A percentile compares a stretch with the other conserved stretches of the same genome.
Conservation (phyloP, 1,140 invertebrate genomes). For the Armadillidium nasatum region DNA sequence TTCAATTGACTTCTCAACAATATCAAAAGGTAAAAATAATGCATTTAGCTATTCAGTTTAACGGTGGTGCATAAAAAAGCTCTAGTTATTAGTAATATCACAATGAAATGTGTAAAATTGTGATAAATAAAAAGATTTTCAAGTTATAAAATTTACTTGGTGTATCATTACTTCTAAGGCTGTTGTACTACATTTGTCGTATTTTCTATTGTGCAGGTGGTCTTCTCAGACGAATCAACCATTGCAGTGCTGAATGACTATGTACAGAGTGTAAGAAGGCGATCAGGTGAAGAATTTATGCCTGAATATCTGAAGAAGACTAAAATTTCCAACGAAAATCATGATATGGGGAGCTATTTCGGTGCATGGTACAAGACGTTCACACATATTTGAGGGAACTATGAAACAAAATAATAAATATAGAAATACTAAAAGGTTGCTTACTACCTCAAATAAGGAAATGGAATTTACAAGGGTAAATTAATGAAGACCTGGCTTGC, state of each 20-base stretch:
- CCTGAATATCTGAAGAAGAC: conserved; percentile 6
- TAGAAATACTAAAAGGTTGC: background rate
- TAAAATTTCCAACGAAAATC: conserved; percentile 10
- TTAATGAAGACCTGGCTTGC: background rate
- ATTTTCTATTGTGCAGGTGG: background rate
- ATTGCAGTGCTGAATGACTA: conserved; percentile 1
- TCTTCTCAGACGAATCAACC: background rate
- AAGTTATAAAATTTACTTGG: background rate
- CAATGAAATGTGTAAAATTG: background rate
- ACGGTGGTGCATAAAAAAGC: background rate
- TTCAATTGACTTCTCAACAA: no score
- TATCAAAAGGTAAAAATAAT: background rate
- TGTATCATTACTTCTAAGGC: background rate
- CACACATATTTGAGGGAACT: background rate
- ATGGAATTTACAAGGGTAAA: background rate
- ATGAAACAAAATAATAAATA: background rate
- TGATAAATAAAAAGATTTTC: background rate
- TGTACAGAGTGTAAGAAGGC: background rate
- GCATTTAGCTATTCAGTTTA: background rate
- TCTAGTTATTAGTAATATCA: conserved; percentile 13
- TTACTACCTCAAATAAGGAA: background rate
- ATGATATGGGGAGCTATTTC: background rate
- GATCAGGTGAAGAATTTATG: background rate
- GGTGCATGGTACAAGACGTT: background rate
- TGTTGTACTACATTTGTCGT: background rate